Percentiles rank a stretch among this genome's conserved stretches.
Evolutionary conservation across 2,888 invertebrate species (phyloP).

Genomic region (Drosophila nr. perissopoda): DNA sequence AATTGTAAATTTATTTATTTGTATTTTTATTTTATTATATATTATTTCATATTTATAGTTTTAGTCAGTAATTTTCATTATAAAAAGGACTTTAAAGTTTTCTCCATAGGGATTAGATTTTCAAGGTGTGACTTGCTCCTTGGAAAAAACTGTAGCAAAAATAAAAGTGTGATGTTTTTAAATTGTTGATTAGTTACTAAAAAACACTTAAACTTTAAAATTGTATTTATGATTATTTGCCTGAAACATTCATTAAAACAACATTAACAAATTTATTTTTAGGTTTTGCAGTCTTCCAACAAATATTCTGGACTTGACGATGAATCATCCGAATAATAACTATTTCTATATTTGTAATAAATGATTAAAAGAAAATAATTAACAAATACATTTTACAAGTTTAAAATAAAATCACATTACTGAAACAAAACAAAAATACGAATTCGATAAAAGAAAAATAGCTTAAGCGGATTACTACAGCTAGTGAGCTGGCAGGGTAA

Average conservation of each 20-base stretch:
- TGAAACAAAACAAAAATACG: conserved; percentile 22
- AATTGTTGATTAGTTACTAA: not conserved
- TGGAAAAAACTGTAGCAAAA: not conserved
- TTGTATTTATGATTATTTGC: not conserved
- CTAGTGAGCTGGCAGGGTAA: not conserved
- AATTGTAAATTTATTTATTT: not conserved
- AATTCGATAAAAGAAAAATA: not conserved
- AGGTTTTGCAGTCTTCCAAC: conserved; percentile 91
- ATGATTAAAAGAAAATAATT: conserved; percentile 59
- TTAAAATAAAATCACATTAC: conserved; percentile 50
- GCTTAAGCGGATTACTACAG: not conserved
- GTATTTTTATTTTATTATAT: too few species aligned
- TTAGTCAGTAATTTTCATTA: not conserved
- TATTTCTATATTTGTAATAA: conserved; percentile 83
- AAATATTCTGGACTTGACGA: conserved; percentile 91
- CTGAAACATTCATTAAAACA: not conserved
- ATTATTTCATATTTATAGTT: too few species aligned
- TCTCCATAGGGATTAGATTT: not conserved
- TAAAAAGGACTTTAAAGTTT: not conserved
- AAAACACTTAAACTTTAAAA: not conserved
- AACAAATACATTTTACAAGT: conserved; percentile 55
- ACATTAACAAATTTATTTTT: conserved; percentile 80
- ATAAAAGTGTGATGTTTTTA: not conserved
- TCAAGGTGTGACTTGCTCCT: not conserved
- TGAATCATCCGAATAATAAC: conserved; percentile 85